phyloP scores from a whole-genome alignment of 2,797 vertebrate genomes.

The Danionella dracula region DNA sequence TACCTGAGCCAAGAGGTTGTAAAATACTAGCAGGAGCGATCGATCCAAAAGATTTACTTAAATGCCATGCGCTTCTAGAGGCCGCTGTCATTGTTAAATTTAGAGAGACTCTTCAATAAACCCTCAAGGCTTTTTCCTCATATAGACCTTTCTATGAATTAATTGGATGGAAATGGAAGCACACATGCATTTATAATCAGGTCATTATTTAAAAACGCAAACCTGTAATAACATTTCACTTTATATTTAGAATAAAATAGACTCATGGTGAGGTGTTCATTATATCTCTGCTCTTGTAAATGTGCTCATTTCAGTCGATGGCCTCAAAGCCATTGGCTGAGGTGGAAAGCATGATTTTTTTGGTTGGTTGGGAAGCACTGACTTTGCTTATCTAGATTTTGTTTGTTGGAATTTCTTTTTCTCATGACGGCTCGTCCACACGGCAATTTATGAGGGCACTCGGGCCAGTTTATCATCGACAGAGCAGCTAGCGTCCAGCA shows the following conservation, averaged over 20 bases:
- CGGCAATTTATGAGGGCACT: slow-evolving; percentile 40
- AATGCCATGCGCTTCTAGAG: slow-evolving; percentile 38
- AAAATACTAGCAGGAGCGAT: slow-evolving; percentile 42
- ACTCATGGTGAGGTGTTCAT: background rate
- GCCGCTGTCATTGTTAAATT: slow-evolving; percentile 39
- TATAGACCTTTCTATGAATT: slow-evolving; percentile 23
- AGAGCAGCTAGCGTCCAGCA: slow-evolving; percentile 15
- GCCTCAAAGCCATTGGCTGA: slow-evolving; percentile 18
- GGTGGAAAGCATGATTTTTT: slow-evolving; percentile 23
- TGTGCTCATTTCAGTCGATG: slow-evolving; percentile 5
- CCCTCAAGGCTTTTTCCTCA: slow-evolving; percentile 21
- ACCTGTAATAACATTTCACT: slow-evolving; percentile 2
- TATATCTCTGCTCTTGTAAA: background rate
- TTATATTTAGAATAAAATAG: slow-evolving; percentile 10
- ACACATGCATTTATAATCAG: slow-evolving; percentile 6
- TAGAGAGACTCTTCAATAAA: slow-evolving; percentile 38
- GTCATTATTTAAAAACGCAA: slow-evolving; percentile 7
- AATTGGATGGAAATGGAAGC: slow-evolving; percentile 26
- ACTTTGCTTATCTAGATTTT: background rate
- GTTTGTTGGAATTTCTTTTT: slow-evolving; percentile 30
- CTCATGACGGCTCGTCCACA: slow-evolving; percentile 21
- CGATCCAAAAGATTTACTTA: slow-evolving; percentile 45
- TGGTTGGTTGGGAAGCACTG: slow-evolving; percentile 19
- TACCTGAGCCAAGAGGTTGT: slow-evolving; percentile 40
- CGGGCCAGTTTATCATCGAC: slow-evolving; percentile 41